These are phyloP conservation scores for Drosophila rubida DNA, from an alignment of 2,888 invertebrate genomes.

Conservation along the genomic window DNA sequence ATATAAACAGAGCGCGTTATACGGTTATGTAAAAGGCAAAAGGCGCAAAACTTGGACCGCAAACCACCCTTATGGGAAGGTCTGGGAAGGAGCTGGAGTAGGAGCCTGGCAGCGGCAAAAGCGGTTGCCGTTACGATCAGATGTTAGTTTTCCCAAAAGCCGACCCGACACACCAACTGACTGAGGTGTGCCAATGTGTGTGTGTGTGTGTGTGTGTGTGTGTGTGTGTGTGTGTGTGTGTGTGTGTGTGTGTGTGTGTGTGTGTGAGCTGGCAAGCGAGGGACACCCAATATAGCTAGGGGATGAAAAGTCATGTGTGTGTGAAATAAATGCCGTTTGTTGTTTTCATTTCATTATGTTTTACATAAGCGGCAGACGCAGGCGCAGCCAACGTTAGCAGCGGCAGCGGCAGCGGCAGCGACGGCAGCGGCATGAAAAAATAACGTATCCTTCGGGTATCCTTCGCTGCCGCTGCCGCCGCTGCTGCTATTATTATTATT, in stretches of 20 bases:
- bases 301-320: constrained; percentile 82
- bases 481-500: background rate
- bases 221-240: constrained; percentile 21
- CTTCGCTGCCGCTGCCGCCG: background rate
- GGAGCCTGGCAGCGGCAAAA: constrained; percentile 27
- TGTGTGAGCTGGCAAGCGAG: constrained; percentile 39
- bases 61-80: constrained; percentile 71
- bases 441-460: constrained; percentile 1
- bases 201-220: constrained; percentile 32
- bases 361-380: constrained; percentile 63
- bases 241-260: constrained; percentile 32
- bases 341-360: constrained; percentile 71
- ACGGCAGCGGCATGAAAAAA: background rate
- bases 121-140: constrained; percentile 74
- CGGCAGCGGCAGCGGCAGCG: constrained; percentile 4
- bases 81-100: constrained; percentile 23
- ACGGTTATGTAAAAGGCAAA: constrained; percentile 50
- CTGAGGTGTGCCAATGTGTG: constrained; percentile 37
- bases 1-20: constrained; percentile 58
- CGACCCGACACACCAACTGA: constrained; percentile 42
- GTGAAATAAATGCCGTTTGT: constrained; percentile 71
- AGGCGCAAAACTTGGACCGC: constrained; percentile 46
- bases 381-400: constrained; percentile 16
- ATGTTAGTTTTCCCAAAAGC: constrained; percentile 84
- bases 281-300: constrained; percentile 75